Evolutionary conservation across 30 jellyfish, hydroid and myxozoan species (phyloP), one percentile per base, ranked within the genome.

Genomic region (Chironex yamaguchii): DNA sequence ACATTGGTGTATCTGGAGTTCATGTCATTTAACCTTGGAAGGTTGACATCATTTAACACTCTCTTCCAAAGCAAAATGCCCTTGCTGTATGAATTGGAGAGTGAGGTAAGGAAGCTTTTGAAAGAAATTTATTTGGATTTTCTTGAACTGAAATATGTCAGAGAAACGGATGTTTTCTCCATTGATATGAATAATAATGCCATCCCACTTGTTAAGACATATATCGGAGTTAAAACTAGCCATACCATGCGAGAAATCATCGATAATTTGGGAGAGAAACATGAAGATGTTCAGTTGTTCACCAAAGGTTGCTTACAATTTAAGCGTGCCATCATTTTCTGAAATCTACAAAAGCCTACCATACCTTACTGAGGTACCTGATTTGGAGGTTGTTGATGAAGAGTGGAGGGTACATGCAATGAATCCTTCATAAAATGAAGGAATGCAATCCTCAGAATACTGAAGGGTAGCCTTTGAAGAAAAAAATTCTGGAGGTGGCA

Each of bases 61-160:
- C 71, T 82, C n/a, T 82, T 4, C 67, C 87, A 82, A 51, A 65
- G 82, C 26, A 79, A 82, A 29, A 65, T 31, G 42, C 79, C 92
- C 1, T 30, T 21, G 79, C 79, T 82, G 68, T 67, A 68, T 68
- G 42, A 29, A 12, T 32, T 82, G 79, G 75, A 51, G 88, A 14
- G 49, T 36, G 92, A 82, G 28, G 79, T 82, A 14, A 36, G 79
- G n/a, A 25, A 29, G 67, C 92, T 66, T 21, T 1, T 82, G 17
- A 82, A 82, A 30, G 50, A 30, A 1, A 17, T 67, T 6, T 28
- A 24, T 21, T 0, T 4, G 11, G 92, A 67, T 49, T 25, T 67
- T 52, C 13, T 82, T 32, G 33, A 50, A 2, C 49, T 31, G 26
- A n/a, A 48, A 21, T 82, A 66, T 52, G 88, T 82, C 27, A 67